Evolutionary conservation across 2,888 invertebrate species (phyloP), one percentile per base, ranked within the genome.

Genomic region (Tetheella fluctuosa): DNA sequence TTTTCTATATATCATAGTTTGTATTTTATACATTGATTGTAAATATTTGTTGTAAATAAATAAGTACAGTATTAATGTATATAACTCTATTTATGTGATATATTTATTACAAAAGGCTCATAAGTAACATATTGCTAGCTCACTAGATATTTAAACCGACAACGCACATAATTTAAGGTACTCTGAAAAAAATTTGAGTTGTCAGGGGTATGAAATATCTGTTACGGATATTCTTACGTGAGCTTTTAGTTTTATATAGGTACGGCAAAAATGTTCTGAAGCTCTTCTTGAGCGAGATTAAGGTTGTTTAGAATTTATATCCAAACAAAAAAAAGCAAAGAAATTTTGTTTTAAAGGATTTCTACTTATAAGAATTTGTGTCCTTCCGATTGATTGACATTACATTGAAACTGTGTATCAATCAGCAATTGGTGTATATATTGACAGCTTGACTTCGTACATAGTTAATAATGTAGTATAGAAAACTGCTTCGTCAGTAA

Each of bases 381-480:
- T 28, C 28, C 28, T 28, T 28, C 28, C 7, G 7, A 34, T 34
- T 34, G 2, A 4, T 34, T 34, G 2, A 34, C 12, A 12, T 34
- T 12, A 10, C 34, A 34, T 12, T 34, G 12, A 34, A 8, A 34
- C 7, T 34, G 1, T 34, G 2, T 34, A 10, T 8, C 34, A 34
- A 34, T 34, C 10, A 7, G 7, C 1, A 34, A 10, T 34, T 10
- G 8, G 34, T 6, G 6, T 28, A 5, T 7, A 7, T 28, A 28
- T 6, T 6, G 28, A 39, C 4, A 1, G 20, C 10, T 10, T 20
- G 20, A 48, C 2, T 48, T 54, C 25, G 59, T 25, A 53, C 23
- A 59, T 23, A 52, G 73, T 76, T 63, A 73, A 74, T 71, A 68
- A 74, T 76, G 69, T 69, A 72, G 62, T 57, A 52, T 62, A 63